phyloP scores from a whole-genome alignment of 2,113 vertebrate species.

The Thamnophis sirtalis region DNA sequence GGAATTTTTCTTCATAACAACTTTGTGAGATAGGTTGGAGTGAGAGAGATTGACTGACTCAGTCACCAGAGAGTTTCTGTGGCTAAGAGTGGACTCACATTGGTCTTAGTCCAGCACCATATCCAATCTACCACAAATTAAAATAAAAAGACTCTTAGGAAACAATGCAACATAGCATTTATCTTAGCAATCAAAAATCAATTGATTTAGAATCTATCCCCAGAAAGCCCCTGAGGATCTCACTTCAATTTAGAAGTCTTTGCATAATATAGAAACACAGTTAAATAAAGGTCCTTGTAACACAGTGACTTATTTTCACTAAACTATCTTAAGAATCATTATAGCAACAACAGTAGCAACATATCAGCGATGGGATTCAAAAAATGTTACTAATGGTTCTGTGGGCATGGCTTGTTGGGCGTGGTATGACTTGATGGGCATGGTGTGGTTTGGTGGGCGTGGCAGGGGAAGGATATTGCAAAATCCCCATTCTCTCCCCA shows the following conservation, averaged over 20 bases:
- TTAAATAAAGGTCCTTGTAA: background rate
- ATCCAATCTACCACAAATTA: background rate
- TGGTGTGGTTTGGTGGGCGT: no score
- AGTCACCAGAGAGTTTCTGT: background rate
- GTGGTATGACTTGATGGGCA: no score
- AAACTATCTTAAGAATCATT: background rate
- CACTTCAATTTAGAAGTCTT: background rate
- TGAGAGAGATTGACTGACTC: background rate
- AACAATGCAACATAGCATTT: background rate
- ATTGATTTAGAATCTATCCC: background rate
- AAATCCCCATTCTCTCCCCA: no score
- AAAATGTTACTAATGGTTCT: no score
- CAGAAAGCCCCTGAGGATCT: background rate
- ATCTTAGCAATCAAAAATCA: background rate
- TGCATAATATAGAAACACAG: background rate
- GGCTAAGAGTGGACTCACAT: background rate
- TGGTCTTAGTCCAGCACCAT: background rate
- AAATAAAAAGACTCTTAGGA: background rate
- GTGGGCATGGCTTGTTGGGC: no score
- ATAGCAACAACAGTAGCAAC: background rate
- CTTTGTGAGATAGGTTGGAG: background rate
- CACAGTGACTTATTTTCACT: background rate
- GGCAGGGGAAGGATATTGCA: no score
- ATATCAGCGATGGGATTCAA: background rate
- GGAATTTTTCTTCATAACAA: background rate